Conservation (phyloP, 2,113 vertebrate genomes). For the Desmodus rotundus region DNA sequence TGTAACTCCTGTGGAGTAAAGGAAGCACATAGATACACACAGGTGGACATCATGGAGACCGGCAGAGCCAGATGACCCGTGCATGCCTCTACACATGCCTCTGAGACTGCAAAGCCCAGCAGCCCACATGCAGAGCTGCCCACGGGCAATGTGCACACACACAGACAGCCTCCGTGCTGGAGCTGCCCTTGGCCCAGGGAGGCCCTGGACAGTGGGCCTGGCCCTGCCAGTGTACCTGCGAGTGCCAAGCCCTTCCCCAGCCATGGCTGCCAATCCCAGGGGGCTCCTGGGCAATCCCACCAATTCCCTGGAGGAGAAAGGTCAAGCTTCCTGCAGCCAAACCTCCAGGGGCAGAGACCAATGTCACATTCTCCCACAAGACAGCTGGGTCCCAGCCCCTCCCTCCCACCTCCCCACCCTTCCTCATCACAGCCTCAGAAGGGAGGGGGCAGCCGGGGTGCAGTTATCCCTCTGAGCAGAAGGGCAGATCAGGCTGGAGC, state of each 20-base stretch:
- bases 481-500: not conserved
- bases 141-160: rapidly evolving
- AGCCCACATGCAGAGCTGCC: no score
- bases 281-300: not conserved
- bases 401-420: not conserved
- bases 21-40: not conserved
- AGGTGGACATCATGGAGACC: not conserved
- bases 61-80: not conserved
- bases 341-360: not conserved
- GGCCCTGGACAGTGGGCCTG: no score
- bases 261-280: not conserved
- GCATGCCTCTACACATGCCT: rapidly evolving
- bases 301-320: not conserved
- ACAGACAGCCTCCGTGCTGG: not conserved
- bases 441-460: not conserved
- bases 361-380: rapidly evolving
- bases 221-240: not conserved
- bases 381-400: no score
- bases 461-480: not conserved
- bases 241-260: not conserved
- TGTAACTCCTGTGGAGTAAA: not conserved
- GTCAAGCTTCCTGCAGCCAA: not conserved
- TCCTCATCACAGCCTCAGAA: not conserved
- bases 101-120: rapidly evolving
- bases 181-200: not conserved